A percentile compares a stretch with the other conserved stretches of the same genome.
These are phyloP conservation scores for Nematostella vectensis DNA, from an alignment of 92 coral and sea anemone species.

Conservation along the genomic window DNA sequence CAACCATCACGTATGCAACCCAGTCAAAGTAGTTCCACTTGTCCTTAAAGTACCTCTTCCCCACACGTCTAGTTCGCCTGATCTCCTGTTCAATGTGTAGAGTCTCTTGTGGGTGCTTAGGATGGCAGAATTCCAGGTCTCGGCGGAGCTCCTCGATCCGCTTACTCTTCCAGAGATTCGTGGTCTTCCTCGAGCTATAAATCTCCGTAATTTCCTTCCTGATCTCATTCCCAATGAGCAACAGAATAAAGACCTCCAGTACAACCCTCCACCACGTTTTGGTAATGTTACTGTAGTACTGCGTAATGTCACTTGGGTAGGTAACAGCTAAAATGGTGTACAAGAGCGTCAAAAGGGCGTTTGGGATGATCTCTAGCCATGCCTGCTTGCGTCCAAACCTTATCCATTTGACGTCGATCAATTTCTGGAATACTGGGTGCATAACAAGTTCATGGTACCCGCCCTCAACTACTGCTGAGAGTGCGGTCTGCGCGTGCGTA, in stretches of 20 bases:
- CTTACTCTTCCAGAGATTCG: slow-evolving; percentile 43
- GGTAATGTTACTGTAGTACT: slow-evolving; percentile 45
- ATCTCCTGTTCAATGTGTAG: slow-evolving; percentile 51
- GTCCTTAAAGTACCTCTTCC: slow-evolving; percentile 53
- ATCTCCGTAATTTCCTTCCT: slow-evolving; percentile 60
- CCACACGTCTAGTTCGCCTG: slow-evolving; percentile 22
- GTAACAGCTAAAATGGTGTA: slow-evolving; percentile 59
- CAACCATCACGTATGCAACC: slow-evolving; percentile 59
- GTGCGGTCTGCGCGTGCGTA: slow-evolving; percentile 53
- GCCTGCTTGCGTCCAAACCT: slow-evolving; percentile 54
- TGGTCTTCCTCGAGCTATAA: slow-evolving; percentile 47
- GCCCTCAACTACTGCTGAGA: slow-evolving; percentile 57
- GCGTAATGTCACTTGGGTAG: slow-evolving; percentile 45
- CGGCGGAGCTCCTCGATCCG: slow-evolving; percentile 49
- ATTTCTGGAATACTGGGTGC: slow-evolving; percentile 69
- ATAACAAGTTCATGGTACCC: slow-evolving; percentile 56
- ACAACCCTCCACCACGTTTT: slow-evolving; percentile 67
- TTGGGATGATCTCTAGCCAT: slow-evolving; percentile 56
- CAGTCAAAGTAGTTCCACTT: slow-evolving; percentile 74
- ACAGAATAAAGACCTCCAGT: slow-evolving; percentile 45
- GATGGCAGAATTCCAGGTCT: slow-evolving; percentile 68
- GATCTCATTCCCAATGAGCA: slow-evolving; percentile 57
- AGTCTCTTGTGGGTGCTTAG: slow-evolving; percentile 67
- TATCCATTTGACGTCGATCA: slow-evolving; percentile 74
- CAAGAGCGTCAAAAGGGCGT: slow-evolving; percentile 47